A percentile compares a stretch with the other conserved stretches of the same genome.
Conservation (phyloP, 2,888 invertebrate genomes). For the Blastobasis adustella region DNA sequence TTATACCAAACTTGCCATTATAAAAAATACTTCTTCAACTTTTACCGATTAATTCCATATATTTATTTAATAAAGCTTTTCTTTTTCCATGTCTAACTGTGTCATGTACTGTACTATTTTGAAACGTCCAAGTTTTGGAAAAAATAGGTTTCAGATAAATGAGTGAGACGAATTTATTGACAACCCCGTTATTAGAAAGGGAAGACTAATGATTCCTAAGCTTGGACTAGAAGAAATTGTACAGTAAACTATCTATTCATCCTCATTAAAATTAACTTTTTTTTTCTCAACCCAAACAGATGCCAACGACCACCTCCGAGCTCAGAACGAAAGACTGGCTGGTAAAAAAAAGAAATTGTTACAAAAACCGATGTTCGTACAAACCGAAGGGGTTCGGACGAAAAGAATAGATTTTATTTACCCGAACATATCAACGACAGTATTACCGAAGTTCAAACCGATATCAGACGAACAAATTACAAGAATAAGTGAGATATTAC, state of each 20-base stretch:
- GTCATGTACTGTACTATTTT: no score
- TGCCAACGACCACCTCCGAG: slow-evolving; percentile 67
- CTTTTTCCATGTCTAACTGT: no score
- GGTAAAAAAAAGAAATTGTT: slow-evolving; percentile 26
- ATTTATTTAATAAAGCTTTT: no score
- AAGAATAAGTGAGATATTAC: slow-evolving; percentile 53
- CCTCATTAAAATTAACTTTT: slow-evolving; percentile 22
- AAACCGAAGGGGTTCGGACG: slow-evolving; percentile 33
- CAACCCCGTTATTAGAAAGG: no score
- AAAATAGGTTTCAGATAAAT: no score
- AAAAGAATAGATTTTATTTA: slow-evolving; percentile 42
- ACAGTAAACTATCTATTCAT: background rate
- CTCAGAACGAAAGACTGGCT: slow-evolving; percentile 29
- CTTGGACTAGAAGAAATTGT: no score
- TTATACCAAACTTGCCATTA: no score
- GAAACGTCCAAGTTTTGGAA: no score
- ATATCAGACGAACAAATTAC: slow-evolving; percentile 61
- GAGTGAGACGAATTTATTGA: no score
- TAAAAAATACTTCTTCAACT: no score
- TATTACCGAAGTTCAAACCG: slow-evolving; percentile 57
- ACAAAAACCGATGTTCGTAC: slow-evolving; percentile 63
- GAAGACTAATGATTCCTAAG: no score
- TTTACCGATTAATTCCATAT: no score
- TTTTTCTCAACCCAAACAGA: slow-evolving; percentile 52
- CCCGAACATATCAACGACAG: slow-evolving; percentile 38